Evolutionary conservation across 1,140 invertebrate species (phyloP).

Genomic region (Nomia melanderi): DNA sequence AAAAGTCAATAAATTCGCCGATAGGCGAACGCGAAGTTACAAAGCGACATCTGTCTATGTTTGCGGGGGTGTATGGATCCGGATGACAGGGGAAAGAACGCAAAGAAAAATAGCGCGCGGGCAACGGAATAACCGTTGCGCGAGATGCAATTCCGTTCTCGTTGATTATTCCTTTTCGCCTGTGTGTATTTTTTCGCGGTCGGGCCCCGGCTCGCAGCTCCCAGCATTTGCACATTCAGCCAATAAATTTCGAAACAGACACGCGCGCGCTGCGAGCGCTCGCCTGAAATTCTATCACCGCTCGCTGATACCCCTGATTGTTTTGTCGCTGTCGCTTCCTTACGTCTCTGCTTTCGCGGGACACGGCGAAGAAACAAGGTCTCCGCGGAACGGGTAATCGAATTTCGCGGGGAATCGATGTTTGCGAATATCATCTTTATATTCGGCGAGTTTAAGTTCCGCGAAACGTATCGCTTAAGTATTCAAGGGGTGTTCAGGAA

Average conservation of each 20-base stretch:
- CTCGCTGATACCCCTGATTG: slow-evolving; percentile 35
- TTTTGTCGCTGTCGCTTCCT: neutral
- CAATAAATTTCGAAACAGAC: slow-evolving; percentile 49
- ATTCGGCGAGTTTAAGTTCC: too few relatives aligned
- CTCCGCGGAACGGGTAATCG: too few relatives aligned
- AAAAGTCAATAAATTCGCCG: slow-evolving; percentile 36
- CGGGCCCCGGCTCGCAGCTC: neutral
- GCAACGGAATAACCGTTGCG: slow-evolving; percentile 22
- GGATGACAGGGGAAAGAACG: slow-evolving; percentile 14
- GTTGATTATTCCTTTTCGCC: slow-evolving; percentile 30
- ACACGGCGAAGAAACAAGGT: too few relatives aligned
- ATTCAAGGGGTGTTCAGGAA: too few relatives aligned
- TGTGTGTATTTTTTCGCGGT: slow-evolving; percentile 16
- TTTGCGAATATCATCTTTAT: too few relatives aligned
- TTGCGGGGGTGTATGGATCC: neutral
- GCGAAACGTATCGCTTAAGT: too few relatives aligned
- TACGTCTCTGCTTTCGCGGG: too few relatives aligned
- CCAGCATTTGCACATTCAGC: neutral
- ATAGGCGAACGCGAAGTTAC: slow-evolving; percentile 25
- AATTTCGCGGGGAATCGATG: too few relatives aligned
- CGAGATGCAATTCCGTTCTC: slow-evolving; percentile 4
- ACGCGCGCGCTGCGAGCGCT: too few relatives aligned
- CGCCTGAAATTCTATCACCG: slow-evolving; percentile 35
- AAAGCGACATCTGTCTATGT: slow-evolving; percentile 34
- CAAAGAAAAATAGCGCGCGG: neutral